These are phyloP conservation scores for Samia ricini DNA, from an alignment of 1,140 invertebrate species.

Conservation along the genomic window DNA sequence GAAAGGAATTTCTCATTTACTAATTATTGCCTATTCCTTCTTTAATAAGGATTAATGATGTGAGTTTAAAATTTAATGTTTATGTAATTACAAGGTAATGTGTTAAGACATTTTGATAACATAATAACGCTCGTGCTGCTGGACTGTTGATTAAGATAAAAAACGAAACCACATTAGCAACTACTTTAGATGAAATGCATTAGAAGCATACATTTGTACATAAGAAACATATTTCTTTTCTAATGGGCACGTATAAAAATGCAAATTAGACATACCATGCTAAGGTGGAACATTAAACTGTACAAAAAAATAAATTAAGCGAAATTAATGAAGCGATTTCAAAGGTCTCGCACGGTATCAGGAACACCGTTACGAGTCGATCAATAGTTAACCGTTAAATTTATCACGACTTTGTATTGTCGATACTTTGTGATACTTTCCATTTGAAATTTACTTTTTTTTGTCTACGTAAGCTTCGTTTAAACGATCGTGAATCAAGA, in stretches of 20 bases:
- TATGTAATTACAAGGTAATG: too few species aligned
- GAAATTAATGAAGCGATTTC: not conserved
- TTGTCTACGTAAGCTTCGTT: conserved; percentile 4
- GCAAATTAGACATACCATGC: not conserved
- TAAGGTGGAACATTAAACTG: not conserved
- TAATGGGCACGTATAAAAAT: not conserved
- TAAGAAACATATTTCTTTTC: not conserved
- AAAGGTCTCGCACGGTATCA: conserved; percentile 6
- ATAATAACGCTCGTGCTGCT: too few species aligned
- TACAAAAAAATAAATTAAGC: not conserved
- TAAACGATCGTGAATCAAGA: not conserved
- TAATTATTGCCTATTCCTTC: too few species aligned
- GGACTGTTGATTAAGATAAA: too few species aligned
- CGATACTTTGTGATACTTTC: conserved; percentile 12
- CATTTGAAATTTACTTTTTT: conserved; percentile 6
- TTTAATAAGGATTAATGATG: too few species aligned
- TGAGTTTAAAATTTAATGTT: too few species aligned
- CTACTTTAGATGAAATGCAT: too few species aligned
- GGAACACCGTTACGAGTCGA: conserved; percentile 19
- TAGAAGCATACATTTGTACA: too few species aligned
- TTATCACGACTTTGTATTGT: conserved; percentile 34
- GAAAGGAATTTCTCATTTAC: too few species aligned
- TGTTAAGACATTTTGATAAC: too few species aligned
- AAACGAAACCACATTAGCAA: too few species aligned
- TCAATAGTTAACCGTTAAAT: conserved; percentile 32